Percentiles rank a stretch among this genome's conserved stretches.
Evolutionary conservation across 2,113 vertebrate genomes (phyloP).

Genomic region (Sapajus apella): DNA sequence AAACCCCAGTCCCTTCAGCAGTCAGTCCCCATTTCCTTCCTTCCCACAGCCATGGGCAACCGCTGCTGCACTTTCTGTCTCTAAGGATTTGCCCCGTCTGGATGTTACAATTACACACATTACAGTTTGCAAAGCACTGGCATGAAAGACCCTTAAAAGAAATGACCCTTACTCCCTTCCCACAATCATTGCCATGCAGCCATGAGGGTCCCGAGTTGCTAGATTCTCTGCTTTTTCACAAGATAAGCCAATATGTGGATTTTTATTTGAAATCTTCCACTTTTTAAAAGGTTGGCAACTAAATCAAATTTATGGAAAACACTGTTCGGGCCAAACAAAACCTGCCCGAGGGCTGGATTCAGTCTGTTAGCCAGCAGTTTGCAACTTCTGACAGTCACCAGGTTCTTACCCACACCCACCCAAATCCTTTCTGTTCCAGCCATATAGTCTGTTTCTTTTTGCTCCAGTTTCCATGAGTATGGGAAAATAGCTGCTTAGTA

Average conservation of each 20-base stretch:
- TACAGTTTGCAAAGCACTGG: not conserved
- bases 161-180: not conserved
- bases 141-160: not conserved
- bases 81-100: not conserved
- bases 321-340: slow-evolving; percentile 47
- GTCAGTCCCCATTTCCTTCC: not conserved
- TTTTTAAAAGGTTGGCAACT: slow-evolving; percentile 48
- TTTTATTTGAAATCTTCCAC: slow-evolving; percentile 31
- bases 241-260: slow-evolving; percentile 18
- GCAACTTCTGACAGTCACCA: not conserved
- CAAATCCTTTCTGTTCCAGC: not conserved
- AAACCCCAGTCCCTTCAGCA: not conserved
- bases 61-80: not conserved
- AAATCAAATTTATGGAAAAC: slow-evolving; percentile 45
- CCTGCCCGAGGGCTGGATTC: not conserved
- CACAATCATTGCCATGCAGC: not conserved
- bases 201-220: not conserved
- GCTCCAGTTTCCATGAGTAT: not conserved
- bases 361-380: slow-evolving; percentile 13
- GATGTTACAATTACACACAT: not conserved
- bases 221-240: slow-evolving; percentile 32
- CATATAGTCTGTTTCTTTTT: not conserved
- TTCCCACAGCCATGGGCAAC: not conserved
- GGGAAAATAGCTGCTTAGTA: not conserved
- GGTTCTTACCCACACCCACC: not conserved